phyloP scores from a whole-genome alignment of 1,140 invertebrate species.

The Venturia canescens region DNA sequence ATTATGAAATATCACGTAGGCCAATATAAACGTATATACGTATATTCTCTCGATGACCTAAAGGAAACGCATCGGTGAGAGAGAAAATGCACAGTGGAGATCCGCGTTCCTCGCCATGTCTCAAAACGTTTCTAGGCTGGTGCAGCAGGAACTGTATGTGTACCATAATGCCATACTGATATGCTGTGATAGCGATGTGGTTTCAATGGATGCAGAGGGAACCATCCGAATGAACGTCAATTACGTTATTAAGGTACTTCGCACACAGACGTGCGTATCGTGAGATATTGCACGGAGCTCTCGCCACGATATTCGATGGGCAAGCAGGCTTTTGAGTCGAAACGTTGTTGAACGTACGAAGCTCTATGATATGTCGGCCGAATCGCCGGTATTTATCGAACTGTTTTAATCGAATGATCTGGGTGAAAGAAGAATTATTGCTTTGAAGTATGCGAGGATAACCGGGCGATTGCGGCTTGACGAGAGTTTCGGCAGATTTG shows the following conservation, averaged over 20 bases:
- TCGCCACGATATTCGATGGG: background rate
- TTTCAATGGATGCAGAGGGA: background rate
- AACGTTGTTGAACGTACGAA: too few species aligned
- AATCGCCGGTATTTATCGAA: too few species aligned
- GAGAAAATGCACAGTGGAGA: slow-evolving; percentile 22
- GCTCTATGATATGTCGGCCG: too few species aligned
- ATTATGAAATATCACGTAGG: slow-evolving; percentile 12
- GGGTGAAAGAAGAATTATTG: background rate
- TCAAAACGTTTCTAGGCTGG: slow-evolving; percentile 38
- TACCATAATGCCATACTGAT: background rate
- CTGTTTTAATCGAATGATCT: too few species aligned
- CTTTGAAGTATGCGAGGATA: background rate
- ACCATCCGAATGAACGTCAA: slow-evolving; percentile 1
- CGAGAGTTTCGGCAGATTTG: too few species aligned
- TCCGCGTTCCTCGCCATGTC: slow-evolving; percentile 16
- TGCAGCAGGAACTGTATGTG: slow-evolving; percentile 15
- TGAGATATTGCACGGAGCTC: background rate
- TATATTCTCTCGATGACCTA: background rate
- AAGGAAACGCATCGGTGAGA: slow-evolving; percentile 34
- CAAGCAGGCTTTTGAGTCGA: background rate
- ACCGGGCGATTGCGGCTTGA: background rate
- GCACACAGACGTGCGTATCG: background rate
- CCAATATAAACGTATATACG: background rate
- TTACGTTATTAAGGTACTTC: slow-evolving; percentile 13
- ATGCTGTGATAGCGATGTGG: background rate